A percentile compares a stretch with the other conserved stretches of the same genome.
Conservation (phyloP, 2,888 invertebrate species). For the Diadegma fenestrale region DNA sequence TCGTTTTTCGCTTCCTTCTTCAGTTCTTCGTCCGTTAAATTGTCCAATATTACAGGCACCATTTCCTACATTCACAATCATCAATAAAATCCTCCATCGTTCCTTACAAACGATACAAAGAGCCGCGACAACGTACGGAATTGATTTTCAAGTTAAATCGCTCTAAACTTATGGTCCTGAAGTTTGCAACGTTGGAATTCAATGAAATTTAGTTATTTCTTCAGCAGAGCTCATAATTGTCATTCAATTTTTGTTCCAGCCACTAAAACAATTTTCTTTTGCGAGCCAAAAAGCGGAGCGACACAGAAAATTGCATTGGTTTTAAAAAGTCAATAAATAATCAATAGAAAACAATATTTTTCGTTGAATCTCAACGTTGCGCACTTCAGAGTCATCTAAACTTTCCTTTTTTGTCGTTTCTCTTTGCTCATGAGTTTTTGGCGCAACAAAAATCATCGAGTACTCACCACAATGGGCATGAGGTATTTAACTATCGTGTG, state of each 20-base stretch:
- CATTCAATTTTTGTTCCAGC: no score
- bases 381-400: no score
- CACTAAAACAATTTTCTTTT: no score
- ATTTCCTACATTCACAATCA: constrained; percentile 89
- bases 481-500: constrained; percentile 96
- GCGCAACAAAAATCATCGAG: constrained; percentile 18
- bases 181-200: no score
- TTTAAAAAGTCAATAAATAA: no score
- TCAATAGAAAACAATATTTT: no score
- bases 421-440: constrained; percentile 2
- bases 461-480: constrained; percentile 94
- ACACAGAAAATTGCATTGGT: no score
- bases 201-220: no score
- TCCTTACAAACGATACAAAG: background rate
- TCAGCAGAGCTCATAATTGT: no score
- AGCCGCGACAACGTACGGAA: background rate
- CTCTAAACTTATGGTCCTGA: no score
- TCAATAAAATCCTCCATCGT: background rate
- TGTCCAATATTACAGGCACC: constrained; percentile 95
- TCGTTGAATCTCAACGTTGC: no score
- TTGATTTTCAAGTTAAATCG: background rate
- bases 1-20: constrained; percentile 98
- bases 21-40: constrained; percentile 97
- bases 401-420: constrained; percentile 23
- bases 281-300: no score